Evolutionary conservation across 2,113 vertebrate species (phyloP).

Genomic region (Trichomycterus rosablanca): DNA sequence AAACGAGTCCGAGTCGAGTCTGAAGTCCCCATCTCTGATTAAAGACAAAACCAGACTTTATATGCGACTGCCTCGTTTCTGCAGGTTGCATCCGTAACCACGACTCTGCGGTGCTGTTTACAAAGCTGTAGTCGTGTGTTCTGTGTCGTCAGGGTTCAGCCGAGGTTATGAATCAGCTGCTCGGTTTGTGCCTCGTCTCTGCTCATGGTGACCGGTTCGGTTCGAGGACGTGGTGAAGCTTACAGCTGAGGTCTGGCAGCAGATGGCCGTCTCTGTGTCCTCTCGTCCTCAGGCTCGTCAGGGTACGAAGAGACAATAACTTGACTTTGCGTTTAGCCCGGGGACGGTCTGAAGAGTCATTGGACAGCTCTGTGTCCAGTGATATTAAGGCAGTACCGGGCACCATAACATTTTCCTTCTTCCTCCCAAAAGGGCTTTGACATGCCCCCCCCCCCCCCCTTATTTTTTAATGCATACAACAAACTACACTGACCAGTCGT

Average conservation of each 20-base stretch:
- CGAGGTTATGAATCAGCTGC: background rate
- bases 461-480: no score
- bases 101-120: no score
- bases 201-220: background rate
- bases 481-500: no score
- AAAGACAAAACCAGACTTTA: no score
- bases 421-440: no score
- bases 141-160: background rate
- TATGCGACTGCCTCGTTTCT: no score
- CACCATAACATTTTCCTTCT: no score
- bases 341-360: background rate
- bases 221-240: background rate
- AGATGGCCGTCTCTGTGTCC: constrained; percentile 2
- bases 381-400: background rate
- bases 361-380: background rate
- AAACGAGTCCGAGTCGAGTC: no score
- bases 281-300: background rate
- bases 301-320: background rate
- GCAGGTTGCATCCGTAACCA: no score
- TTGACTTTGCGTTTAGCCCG: background rate
- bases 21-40: no score
- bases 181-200: background rate
- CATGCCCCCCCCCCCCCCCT: no score
- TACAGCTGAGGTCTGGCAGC: constrained; percentile 7
- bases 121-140: no score